Conservation (phyloP, 2,888 invertebrate species). For the Mystacides longicornis region DNA sequence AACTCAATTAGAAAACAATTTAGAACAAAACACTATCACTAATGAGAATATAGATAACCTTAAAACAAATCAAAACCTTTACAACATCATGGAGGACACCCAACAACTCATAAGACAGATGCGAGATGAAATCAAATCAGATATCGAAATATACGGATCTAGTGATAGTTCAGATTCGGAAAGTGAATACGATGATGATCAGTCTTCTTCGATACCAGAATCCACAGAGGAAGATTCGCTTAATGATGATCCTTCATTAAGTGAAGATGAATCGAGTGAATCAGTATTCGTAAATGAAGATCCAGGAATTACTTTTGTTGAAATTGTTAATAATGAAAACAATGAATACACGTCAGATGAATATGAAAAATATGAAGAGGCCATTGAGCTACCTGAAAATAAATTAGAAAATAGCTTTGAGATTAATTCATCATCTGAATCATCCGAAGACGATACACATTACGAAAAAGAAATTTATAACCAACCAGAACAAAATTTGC, state of each 20-base stretch:
- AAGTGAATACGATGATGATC: slow-evolving; percentile 36
- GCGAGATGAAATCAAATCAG: slow-evolving; percentile 56
- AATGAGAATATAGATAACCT: slow-evolving; percentile 25
- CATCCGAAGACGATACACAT: neutral
- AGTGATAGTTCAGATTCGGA: slow-evolving; percentile 35
- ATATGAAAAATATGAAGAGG: slow-evolving; percentile 44
- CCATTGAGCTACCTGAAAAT: slow-evolving; percentile 40
- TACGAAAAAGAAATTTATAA: neutral
- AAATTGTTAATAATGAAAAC: slow-evolving; percentile 23
- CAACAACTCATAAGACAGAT: slow-evolving; percentile 57
- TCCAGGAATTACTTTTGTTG: slow-evolving; percentile 32
- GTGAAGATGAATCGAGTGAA: slow-evolving; percentile 15
- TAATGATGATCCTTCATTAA: slow-evolving; percentile 12
- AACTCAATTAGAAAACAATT: neutral
- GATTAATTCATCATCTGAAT: slow-evolving; percentile 3
- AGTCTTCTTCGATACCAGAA: slow-evolving; percentile 23
- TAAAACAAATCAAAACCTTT: slow-evolving; percentile 32
- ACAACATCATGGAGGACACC: slow-evolving; percentile 53
- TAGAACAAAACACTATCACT: slow-evolving; percentile 23
- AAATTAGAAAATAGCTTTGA: slow-evolving; percentile 17
- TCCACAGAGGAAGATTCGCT: slow-evolving; percentile 21
- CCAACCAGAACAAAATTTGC: slow-evolving; percentile 29
- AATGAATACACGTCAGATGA: slow-evolving; percentile 13
- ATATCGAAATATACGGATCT: slow-evolving; percentile 42
- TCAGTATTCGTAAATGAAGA: slow-evolving; percentile 26